Base-by-base conservation (phyloP, 2,797 vertebrate species). In the Pelochelys cantorii region DNA sequence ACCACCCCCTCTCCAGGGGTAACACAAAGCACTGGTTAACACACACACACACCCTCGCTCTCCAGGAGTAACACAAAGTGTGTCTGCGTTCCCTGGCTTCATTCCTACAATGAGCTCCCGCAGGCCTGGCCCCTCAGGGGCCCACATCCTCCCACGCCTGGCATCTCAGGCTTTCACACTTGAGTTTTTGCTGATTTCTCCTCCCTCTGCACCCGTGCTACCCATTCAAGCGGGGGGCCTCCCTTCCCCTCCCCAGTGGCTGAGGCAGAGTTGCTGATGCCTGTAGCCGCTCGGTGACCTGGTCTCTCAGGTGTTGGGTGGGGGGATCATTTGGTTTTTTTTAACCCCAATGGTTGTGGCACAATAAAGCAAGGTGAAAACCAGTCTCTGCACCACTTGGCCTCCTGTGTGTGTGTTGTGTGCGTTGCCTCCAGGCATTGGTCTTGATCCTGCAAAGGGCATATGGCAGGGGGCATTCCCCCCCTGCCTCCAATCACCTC, bases 181-280 rank as follows among this genome's bases (percentile, higher is more conserved):
- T 18, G 5, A 1, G 20, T n/a, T 68, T 68, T 34, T 20, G 17
- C 65, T 68, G n/a, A 68, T 68, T 68, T 68, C 34, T 37, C 31
- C 37, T 22, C 3, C 4, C 34, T n/a, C 14, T 27, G 13, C 22
- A 3, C 8, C 34, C 34, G 27, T 11, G 2, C 4, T n/a, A 20
- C 20, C 11, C 37, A 37, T 27, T 37, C 34, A 34, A 20, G n/a
- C 65, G 3, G 37, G 37, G 8, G 71, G 37, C 3, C 37, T 42
- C 37, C 22, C 37, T 27, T 8, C 65, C 31, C n/a, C 65, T 14
- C n/a, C 65, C 65, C 65, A 7, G 13, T 13, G n/a, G n/a, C 65
- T 54, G 53, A 54, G 11, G 53, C 53, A 54, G 53, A 17, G 62
- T 2, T n/a, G 60, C 14, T 62, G 27, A 15, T 14, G 31, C 62